Evolutionary conservation across 30 jellyfish, hydroid and myxozoan species (phyloP).

Genomic region (Rhopilema esculentum): DNA sequence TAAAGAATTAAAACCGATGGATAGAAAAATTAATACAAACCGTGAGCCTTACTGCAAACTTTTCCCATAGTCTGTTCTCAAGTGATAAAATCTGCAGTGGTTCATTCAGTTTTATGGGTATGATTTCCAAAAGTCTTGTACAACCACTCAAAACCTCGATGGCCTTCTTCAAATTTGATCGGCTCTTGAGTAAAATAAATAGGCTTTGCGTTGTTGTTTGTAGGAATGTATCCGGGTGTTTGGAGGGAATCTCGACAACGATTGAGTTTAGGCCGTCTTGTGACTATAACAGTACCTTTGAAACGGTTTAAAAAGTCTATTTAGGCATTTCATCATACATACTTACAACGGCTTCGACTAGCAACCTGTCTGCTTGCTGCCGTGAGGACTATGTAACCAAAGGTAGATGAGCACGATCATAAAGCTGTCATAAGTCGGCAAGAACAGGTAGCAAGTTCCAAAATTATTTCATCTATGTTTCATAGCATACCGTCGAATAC

Average conservation of each 20-base stretch:
- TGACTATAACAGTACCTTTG: background rate
- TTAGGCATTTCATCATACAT: background rate
- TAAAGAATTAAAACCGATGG: slow-evolving; percentile 42
- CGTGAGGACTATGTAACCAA: slow-evolving; percentile 35
- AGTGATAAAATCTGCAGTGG: background rate
- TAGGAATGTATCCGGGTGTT: slow-evolving; percentile 42
- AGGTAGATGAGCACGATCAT: slow-evolving; percentile 46
- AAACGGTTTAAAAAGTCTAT: background rate
- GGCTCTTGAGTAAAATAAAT: slow-evolving; percentile 49
- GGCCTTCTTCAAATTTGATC: slow-evolving; percentile 33
- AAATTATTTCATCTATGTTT: slow-evolving; percentile 47
- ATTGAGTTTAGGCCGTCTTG: slow-evolving; percentile 33
- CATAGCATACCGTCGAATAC: slow-evolving; percentile 61
- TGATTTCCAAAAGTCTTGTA: background rate
- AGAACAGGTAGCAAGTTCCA: slow-evolving; percentile 53
- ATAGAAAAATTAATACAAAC: slow-evolving; percentile 54
- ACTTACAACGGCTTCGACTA: background rate
- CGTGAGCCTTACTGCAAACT: slow-evolving; percentile 72
- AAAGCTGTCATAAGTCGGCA: slow-evolving; percentile 65
- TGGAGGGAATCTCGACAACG: slow-evolving; percentile 37
- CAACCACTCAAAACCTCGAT: slow-evolving; percentile 12
- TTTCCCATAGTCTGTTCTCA: slow-evolving; percentile 39
- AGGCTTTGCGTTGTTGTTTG: slow-evolving; percentile 57
- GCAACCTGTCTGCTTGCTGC: slow-evolving; percentile 3
- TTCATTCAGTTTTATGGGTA: background rate